phyloP scores from a whole-genome alignment of 2,113 vertebrate species.

The Serinus canaria region DNA sequence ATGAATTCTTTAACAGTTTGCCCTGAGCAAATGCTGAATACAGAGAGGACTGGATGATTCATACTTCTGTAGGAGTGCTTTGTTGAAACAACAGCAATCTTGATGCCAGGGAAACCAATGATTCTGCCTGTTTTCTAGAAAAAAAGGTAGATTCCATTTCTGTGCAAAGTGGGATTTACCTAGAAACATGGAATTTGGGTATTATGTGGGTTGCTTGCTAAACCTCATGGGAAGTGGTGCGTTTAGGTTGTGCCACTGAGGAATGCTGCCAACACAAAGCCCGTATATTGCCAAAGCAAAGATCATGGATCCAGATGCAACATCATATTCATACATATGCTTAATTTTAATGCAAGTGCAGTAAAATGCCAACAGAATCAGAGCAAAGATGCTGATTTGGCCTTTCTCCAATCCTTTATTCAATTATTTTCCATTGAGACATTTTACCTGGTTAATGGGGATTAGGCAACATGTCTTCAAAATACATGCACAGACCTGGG shows the following conservation, averaged over 20 bases:
- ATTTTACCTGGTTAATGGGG: not conserved
- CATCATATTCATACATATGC: not conserved
- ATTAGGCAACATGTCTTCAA: not conserved
- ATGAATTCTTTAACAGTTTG: not conserved
- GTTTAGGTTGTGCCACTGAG: not conserved
- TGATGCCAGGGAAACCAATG: not conserved
- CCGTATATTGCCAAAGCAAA: not conserved
- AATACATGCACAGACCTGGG: not conserved
- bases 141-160: not conserved
- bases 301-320: not conserved
- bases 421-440: not conserved
- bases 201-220: not conserved
- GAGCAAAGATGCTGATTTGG: not conserved
- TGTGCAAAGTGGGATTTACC: not conserved
- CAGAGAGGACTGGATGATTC: not conserved
- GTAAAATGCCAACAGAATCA: not conserved
- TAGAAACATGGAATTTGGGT: not conserved
- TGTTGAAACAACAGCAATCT: not conserved
- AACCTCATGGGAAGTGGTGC: not conserved
- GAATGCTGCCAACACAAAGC: not conserved
- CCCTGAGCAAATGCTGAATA: not conserved
- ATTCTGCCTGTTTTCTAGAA: not conserved
- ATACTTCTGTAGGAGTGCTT: constrained; percentile 12
- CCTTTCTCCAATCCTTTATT: not conserved
- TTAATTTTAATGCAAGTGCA: not conserved